Conservation (phyloP, 2,113 vertebrate species). For the Corythornis vintsioides region DNA sequence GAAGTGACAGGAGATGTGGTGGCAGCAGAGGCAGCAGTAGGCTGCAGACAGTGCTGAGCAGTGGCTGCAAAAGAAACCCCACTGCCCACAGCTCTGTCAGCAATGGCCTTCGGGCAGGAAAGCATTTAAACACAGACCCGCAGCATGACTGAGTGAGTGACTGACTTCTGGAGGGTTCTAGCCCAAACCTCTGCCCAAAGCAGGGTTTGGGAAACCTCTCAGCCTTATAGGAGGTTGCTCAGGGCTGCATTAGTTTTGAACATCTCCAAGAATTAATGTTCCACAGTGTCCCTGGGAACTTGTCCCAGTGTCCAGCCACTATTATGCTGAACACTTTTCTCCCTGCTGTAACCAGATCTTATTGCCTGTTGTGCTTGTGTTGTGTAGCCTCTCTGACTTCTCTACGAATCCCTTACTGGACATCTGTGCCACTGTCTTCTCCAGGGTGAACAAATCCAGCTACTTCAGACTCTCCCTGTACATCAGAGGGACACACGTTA, state of each 20-base stretch:
- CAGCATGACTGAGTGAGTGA: neutral
- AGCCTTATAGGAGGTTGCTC: neutral
- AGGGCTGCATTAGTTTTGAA: neutral
- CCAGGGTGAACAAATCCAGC: neutral
- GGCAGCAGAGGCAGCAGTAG: neutral
- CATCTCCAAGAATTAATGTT: neutral
- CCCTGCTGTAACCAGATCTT: neutral
- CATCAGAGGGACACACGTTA: neutral
- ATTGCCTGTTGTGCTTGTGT: neutral
- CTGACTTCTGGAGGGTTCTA: neutral
- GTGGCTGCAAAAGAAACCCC: neutral
- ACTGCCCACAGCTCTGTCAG: accelerated
- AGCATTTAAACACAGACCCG: neutral
- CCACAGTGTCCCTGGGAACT: neutral
- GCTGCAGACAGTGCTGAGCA: neutral
- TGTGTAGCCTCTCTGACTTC: neutral
- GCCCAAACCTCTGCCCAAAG: neutral
- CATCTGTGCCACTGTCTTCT: neutral
- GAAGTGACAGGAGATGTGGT: neutral
- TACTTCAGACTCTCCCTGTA: neutral
- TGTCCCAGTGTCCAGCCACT: neutral
- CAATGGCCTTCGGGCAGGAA: neutral
- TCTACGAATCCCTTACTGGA: neutral
- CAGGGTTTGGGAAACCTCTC: neutral
- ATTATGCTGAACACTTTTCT: neutral